Evolutionary conservation across 2,888 invertebrate genomes (phyloP).

Genomic region (Eulithis testata): DNA sequence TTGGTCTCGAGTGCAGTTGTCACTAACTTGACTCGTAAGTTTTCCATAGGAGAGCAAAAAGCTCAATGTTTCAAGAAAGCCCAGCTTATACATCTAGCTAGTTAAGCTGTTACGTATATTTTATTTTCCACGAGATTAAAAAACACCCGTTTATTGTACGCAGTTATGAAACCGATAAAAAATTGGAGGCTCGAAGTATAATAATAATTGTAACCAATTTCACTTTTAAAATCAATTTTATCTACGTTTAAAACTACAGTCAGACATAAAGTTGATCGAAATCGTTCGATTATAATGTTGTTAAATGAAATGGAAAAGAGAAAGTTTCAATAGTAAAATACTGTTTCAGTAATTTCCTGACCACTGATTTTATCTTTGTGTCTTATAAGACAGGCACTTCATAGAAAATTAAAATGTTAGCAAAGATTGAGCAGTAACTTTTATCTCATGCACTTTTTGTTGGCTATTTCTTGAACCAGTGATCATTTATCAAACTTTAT

Average conservation of each 20-base stretch:
- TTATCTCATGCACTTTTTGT: conserved; percentile 15
- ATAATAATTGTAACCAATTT: background rate
- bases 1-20: too few species aligned
- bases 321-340: conserved; percentile 39
- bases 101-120: too few species aligned
- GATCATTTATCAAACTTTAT: conserved; percentile 28
- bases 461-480: conserved; percentile 13
- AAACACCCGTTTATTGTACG: background rate
- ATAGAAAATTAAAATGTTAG: conserved; percentile 35
- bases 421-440: conserved; percentile 32
- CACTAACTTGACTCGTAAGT: too few species aligned
- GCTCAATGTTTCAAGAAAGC: too few species aligned
- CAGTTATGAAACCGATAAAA: conserved; percentile 2
- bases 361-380: conserved; percentile 40
- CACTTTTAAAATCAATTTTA: background rate
- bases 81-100: too few species aligned
- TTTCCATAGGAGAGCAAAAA: too few species aligned
- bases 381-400: conserved; percentile 32
- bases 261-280: conserved; percentile 24
- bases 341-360: conserved; percentile 35
- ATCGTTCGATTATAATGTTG: conserved; percentile 30
- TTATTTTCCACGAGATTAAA: background rate
- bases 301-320: conserved; percentile 34
- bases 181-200: background rate
- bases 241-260: conserved; percentile 8